Evolutionary conservation across 2,113 vertebrate genomes (phyloP), one percentile per base, ranked within the genome.

Genomic region (Leptocoma aspasia): DNA sequence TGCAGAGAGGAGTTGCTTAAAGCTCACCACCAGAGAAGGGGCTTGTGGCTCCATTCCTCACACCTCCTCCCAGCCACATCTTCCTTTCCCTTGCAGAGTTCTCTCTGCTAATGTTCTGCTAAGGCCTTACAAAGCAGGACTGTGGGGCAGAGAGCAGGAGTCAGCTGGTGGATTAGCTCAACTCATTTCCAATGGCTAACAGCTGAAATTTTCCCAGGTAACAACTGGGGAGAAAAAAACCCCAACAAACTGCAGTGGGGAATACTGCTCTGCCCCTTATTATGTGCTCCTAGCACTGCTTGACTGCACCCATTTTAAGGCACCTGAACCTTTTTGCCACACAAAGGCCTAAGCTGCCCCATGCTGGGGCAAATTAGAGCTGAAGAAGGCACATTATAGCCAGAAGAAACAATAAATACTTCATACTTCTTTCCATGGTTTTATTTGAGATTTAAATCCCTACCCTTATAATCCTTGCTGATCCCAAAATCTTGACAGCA

Each of bases 401-500:
- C 50, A 33, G 37, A 75, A 89, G 73, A 87, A 90, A 71, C 45
- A 65, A 63, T 21, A 5, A 79, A 45, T 54, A 49, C 44, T 79
- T 84, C 49, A n/a, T 44, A 78, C 41, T 10, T 41, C 64, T 68
- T 71, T 24, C 39, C 20, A 7, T 33, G 35, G n/a, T 71, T 94
- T 94, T 71, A 75, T 69, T 68, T 57, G 18, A 85, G 61, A 76
- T 94, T 78, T 90, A 82, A 91, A 84, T 68, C 70, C 77, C 45
- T 76, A 23, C 33, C 77, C 49, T 56, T 72, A 65, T 20, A 79
- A 85, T 79, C 70, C 83, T 73, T 28, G 54, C 65, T 88, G 73
- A 94, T 87, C 71, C 71, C 68, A n/a, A 61, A 92, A 80, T 83
- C 61, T 82, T 88, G 64, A 73, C 49, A 89, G 83, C 65, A 65